Percentiles rank a stretch among this genome's conserved stretches.
These are phyloP conservation scores for Amazona guildingii DNA, from an alignment of 2,113 vertebrate genomes.

Conservation along the genomic window DNA sequence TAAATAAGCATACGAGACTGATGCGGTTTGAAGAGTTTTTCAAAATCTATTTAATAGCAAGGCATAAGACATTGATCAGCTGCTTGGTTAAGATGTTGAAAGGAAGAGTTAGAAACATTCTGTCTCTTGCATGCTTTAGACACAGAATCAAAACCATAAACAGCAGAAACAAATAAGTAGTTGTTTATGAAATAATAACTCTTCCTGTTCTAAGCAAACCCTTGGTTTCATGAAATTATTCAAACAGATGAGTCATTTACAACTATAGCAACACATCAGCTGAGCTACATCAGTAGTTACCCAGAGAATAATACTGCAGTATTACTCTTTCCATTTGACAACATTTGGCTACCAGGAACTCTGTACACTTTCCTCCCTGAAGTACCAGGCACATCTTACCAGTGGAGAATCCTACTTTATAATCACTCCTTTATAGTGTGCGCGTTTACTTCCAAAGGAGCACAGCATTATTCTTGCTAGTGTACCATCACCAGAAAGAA, in stretches of 20 bases:
- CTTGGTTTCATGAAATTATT: neutral
- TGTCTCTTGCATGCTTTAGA: neutral
- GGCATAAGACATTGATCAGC: constrained; percentile 72
- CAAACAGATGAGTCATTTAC: neutral
- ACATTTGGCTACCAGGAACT: neutral
- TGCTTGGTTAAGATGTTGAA: constrained; percentile 59
- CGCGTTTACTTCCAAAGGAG: neutral
- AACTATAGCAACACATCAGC: neutral
- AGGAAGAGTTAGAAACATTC: constrained; percentile 46
- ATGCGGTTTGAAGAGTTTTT: constrained; percentile 80
- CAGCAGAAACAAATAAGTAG: neutral
- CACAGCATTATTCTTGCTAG: neutral
- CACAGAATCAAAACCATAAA: neutral
- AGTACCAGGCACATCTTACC: neutral
- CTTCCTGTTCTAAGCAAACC: neutral
- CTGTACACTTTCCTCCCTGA: neutral
- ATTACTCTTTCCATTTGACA: neutral
- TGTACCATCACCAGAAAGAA: neutral
- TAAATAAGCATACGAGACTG: constrained; percentile 76
- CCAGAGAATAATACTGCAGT: neutral
- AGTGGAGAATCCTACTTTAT: neutral
- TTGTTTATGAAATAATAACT: constrained; percentile 37
- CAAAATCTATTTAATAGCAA: constrained; percentile 79
- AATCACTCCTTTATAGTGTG: neutral
- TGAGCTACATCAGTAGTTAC: neutral